Evolutionary conservation across 1,140 invertebrate genomes (phyloP).

Genomic region (Drosophila prosaltans): DNA sequence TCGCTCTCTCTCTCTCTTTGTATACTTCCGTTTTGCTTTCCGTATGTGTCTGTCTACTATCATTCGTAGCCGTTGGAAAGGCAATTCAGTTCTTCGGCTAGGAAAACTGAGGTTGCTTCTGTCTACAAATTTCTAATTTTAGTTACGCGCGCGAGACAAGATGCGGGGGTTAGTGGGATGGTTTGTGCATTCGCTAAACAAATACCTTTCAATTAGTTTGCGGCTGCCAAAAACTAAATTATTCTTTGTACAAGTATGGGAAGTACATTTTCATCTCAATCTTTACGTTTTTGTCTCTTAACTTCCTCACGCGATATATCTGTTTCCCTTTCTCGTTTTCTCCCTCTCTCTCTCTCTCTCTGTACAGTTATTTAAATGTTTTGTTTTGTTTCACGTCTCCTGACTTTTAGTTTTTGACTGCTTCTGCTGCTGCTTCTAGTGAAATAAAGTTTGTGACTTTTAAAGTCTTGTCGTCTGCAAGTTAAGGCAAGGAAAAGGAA

Average conservation of each 20-base stretch:
- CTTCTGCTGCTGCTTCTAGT: neutral
- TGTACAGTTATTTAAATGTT: slow-evolving; percentile 13
- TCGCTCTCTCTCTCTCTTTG: neutral
- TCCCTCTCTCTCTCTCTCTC: slow-evolving; percentile 1
- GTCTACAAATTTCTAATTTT: slow-evolving; percentile 41
- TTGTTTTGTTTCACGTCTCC: slow-evolving; percentile 11
- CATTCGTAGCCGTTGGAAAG: neutral
- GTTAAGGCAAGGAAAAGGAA: neutral
- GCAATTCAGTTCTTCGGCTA: neutral
- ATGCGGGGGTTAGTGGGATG: neutral
- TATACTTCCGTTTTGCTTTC: slow-evolving; percentile 5
- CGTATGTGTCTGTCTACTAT: slow-evolving; percentile 18
- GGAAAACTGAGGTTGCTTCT: neutral
- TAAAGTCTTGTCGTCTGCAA: neutral
- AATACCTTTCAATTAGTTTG: slow-evolving; percentile 65
- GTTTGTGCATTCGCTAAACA: slow-evolving; percentile 51
- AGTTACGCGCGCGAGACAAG: slow-evolving; percentile 27
- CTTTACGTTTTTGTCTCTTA: neutral
- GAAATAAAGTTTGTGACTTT: slow-evolving; percentile 13
- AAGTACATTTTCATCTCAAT: slow-evolving; percentile 17
- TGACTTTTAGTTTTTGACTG: slow-evolving; percentile 11
- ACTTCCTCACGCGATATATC: neutral
- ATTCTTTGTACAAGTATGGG: slow-evolving; percentile 40
- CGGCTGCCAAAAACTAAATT: slow-evolving; percentile 60
- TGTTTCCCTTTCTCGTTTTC: neutral